Base-by-base conservation (phyloP, 1,140 invertebrate genomes). In the Calephelis nemesis region DNA sequence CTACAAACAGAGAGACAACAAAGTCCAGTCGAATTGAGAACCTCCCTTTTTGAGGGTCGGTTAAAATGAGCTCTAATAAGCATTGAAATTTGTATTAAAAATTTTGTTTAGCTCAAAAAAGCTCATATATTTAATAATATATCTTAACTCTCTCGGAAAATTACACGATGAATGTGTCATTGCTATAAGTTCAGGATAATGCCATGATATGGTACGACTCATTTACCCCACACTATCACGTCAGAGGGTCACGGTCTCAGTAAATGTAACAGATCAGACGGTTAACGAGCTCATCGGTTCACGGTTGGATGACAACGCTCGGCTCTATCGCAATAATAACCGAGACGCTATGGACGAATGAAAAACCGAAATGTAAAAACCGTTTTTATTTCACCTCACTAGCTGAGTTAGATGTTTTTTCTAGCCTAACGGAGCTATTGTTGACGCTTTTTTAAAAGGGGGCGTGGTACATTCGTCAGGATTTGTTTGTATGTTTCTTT, bases 251-350 rank as follows among this genome's bases (percentile, higher is more conserved):
- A 7, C 19, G 39, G 19, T 39, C 39, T 12, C 39, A n/a, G 54
- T 13, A 60, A 60, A 60, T 60, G 54, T 60, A 60, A 60, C 54
- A 60, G 54, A 60, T 60, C 54, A 60, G 39, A 60, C 54, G 54
- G 30, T 60, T 60, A 60, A 60, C 54, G 54, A 60, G 54, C 54
- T 39, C 54, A 60, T 60, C 39, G 54, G 30, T 60, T 60, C 11
- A 60, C 54, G 54, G 54, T 60, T 60, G 19, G 54, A 39, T 60
- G 54, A 60, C 12, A 60, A 60, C 30, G 54, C 54, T 60, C 54
- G 30, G 54, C 39, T 12, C 9, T 11, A 60, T 60, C n/a, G 40
- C 54, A 60, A 60, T 60, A 60, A 40, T 7, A 39, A 39, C 10
- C 12, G 39, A 12, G 12, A 30, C n/a, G 12, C n/a, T 9, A 9